A percentile compares a stretch with the other conserved stretches of the same genome.
Conservation (phyloP, 2,797 vertebrate genomes). For the Leptoclinus maculatus region DNA sequence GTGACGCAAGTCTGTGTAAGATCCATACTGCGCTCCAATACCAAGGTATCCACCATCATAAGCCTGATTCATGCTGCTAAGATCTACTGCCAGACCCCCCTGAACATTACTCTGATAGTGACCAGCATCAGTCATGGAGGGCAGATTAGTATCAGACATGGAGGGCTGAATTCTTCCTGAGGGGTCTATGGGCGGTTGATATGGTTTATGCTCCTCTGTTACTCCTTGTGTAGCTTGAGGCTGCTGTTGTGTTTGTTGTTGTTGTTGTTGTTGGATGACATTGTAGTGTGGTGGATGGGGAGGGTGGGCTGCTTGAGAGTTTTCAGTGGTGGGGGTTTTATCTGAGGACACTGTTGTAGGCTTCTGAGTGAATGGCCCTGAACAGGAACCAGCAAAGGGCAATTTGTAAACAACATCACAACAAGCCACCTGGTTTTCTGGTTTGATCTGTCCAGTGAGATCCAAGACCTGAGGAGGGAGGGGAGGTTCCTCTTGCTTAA, state of each 20-base stretch:
- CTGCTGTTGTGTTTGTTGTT: conserved; percentile 64
- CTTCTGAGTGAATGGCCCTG: conserved; percentile 89
- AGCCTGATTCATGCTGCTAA: conserved; percentile 92
- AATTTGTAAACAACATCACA: conserved; percentile 99
- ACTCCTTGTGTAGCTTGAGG: conserved; percentile 77
- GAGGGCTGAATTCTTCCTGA: conserved; percentile 92
- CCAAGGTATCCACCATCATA: conserved; percentile 91
- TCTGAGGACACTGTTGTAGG: conserved; percentile 86
- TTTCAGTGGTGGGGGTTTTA: conserved; percentile 82
- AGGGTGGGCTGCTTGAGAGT: conserved; percentile 72
- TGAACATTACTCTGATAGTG: conserved; percentile 89
- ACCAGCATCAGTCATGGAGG: conserved; percentile 84
- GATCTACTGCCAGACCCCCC: conserved; percentile 90
- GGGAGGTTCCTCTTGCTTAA: conserved; percentile 88
- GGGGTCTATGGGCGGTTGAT: conserved; percentile 76
- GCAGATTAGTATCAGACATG: conserved; percentile 96
- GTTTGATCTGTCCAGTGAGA: conserved; percentile 92
- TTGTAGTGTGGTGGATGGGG: conserved; percentile 70
- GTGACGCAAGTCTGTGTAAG: conserved; percentile 95
- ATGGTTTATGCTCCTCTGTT: conserved; percentile 82
- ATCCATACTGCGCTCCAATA: conserved; percentile 95
- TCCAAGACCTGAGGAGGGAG: conserved; percentile 89
- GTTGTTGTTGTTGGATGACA: conserved; percentile 63
- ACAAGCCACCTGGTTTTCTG: conserved; percentile 95
- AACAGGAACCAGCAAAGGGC: conserved; percentile 93